Evolutionary conservation across 64 coral and sea anemone species (phyloP).

Genomic region (Montipora capricornis): DNA sequence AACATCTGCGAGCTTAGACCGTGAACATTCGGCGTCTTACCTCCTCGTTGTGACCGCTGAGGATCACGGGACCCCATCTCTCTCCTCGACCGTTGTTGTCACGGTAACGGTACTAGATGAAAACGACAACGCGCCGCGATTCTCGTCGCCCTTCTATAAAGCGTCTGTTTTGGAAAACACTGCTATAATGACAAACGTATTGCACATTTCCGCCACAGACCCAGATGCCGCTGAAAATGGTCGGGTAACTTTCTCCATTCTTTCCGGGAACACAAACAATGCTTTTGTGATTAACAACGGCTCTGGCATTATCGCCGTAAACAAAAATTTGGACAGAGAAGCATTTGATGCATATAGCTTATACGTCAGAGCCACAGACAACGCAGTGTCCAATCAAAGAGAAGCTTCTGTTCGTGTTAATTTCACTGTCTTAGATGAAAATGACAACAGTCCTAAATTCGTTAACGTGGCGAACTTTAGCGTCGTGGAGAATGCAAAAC

Average conservation of each 20-base stretch:
- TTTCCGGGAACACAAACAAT: constrained; percentile 43
- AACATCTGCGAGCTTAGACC: constrained; percentile 65
- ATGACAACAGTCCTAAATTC: constrained; percentile 89
- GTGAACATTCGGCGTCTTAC: constrained; percentile 77
- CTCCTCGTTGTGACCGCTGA: constrained; percentile 72
- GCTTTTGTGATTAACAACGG: constrained; percentile 55
- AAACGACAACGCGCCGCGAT: constrained; percentile 82
- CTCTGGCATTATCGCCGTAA: constrained; percentile 69
- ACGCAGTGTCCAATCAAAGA: constrained; percentile 26
- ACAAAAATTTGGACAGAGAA: constrained; percentile 74
- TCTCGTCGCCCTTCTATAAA: constrained; percentile 38
- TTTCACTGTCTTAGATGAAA: constrained; percentile 86
- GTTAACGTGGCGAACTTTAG: constrained; percentile 52
- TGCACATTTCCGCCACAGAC: constrained; percentile 66
- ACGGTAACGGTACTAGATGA: constrained; percentile 71
- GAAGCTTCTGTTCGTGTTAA: background rate
- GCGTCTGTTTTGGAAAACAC: constrained; percentile 78
- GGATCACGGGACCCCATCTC: constrained; percentile 82
- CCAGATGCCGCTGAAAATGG: constrained; percentile 78
- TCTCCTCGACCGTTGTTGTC: constrained; percentile 73
- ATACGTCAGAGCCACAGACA: constrained; percentile 71
- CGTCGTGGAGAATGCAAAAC: constrained; percentile 59
- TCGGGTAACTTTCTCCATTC: constrained; percentile 47
- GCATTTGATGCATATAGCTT: constrained; percentile 44
- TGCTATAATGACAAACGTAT: constrained; percentile 49